Percentiles rank a stretch among this genome's conserved stretches.
phyloP scores from a whole-genome alignment of 2,888 invertebrate species.

The Diploptera punctata region DNA sequence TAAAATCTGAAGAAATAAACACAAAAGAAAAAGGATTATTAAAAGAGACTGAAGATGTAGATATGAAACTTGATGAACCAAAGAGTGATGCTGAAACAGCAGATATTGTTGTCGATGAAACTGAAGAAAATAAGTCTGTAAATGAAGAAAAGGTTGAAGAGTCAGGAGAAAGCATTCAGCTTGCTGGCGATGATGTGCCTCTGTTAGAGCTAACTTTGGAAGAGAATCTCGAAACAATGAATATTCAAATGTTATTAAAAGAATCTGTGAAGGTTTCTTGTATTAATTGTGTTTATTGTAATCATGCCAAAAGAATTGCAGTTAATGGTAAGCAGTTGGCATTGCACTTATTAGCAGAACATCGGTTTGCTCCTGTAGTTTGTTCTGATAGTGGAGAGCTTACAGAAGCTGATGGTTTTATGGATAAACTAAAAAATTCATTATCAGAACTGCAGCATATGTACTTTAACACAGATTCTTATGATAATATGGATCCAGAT shows the following conservation, averaged over 20 bases:
- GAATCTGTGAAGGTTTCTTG: conserved; percentile 75
- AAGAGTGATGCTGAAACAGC: conserved; percentile 26
- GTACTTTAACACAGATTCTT: conserved; percentile 76
- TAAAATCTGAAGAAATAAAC: conserved; percentile 1
- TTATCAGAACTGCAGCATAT: conserved; percentile 66
- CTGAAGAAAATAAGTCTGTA: conserved; percentile 41
- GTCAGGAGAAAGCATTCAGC: conserved; percentile 40
- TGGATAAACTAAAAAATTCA: conserved; percentile 67
- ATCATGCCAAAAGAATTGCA: conserved; percentile 84
- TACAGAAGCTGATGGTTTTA: conserved; percentile 62
- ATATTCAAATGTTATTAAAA: conserved; percentile 72
- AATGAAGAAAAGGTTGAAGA: conserved; percentile 30
- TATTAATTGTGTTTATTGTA: conserved; percentile 80
- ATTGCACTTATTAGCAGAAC: conserved; percentile 79
- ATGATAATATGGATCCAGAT: conserved; percentile 66
- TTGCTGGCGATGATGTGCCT: conserved; percentile 69
- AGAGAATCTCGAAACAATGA: conserved; percentile 76
- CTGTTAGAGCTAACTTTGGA: conserved; percentile 75
- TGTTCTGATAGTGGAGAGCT: conserved; percentile 34
- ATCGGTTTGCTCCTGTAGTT: conserved; percentile 79
- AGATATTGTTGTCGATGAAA: conserved; percentile 47
- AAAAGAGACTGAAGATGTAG: conserved; percentile 36
- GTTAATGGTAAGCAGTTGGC: conserved; percentile 83
- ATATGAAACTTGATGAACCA: conserved; percentile 37
- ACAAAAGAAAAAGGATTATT: conserved; percentile 11